Base-by-base conservation (phyloP, 2,888 invertebrate genomes). In the Drosophila rubida region DNA sequence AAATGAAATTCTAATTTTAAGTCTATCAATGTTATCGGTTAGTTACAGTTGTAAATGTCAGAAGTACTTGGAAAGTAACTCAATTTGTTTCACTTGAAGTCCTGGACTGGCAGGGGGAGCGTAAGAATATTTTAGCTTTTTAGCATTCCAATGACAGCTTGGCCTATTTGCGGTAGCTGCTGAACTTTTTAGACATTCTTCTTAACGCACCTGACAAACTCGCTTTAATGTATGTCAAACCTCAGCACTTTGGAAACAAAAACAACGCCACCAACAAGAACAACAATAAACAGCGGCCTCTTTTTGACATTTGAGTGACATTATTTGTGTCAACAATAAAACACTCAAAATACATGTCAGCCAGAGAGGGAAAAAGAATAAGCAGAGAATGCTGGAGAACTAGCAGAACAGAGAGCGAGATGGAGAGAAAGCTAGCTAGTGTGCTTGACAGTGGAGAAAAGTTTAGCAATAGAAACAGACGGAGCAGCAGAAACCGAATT, bases 321-420 rank as follows among this genome's bases (percentile, higher is more conserved):
- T 84, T 84, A 87, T 87, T 84, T 87, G 87, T 87, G 87, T 79
- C 79, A 87, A 87, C 83, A 84, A 84, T 84, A 87, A 84, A 87
- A 83, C 87, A 77, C 85, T 84, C 78, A 76, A 67, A 74, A 71
- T 72, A 62, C 65, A 74, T 69, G 77, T 61, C 69, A 60, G 60
- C 32, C 57, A 37, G 48, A 41, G 14, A 32, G 27, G 14, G 19
- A 19, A 30, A 44, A 32, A 48, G 41, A 44, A 46, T 39, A 35
- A 35, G n/a, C n/a, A n/a, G 9, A 37, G 23, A 54, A 32, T 32
- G 30, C 39, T 22, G 25, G 37, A 39, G 25, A 35, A 37, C 42
- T 37, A 14, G 22, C 55, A 49, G 42, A 22, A 49, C 25, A 49
- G 32, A 39, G 41, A 46, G 19, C 19, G 19, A 19, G 19, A 19